Evolutionary conservation across 2,888 invertebrate species (phyloP), one percentile per base, ranked within the genome.

Genomic region (Hydroisotoma schaefferi): DNA sequence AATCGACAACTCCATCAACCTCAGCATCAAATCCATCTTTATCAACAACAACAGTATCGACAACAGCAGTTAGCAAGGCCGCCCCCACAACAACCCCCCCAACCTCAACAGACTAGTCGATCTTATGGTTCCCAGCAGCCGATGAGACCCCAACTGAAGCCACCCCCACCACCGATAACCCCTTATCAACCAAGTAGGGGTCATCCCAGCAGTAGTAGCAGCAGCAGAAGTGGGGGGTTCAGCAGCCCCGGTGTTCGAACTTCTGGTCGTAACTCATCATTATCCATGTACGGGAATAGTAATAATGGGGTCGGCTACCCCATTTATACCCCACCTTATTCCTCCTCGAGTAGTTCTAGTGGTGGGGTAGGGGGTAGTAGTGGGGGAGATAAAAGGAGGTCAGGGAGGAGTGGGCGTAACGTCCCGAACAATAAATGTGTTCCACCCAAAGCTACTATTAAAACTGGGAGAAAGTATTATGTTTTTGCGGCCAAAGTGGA

Each of bases 381-480:
- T 43, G 25, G 23, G 20, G 49, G 27, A 15, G 25, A 12, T 3
- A 49, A 28, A 6, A 18, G 28, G 15, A 6, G 12, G 23, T 8
- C 28, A 3, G 12, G 23, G 2, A 22, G 49, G 20, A 49, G 12
- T 27, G 52, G 52, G n/a, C 22, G 52, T 10, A 52, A 52, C 37
- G 52, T 23, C 20, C 38, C 33, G 15, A 52, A 8, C 25, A 23
- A 4, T 22, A 67, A 69, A 62, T 71, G 71, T 58, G 57, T 66
- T 38, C 71, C 68, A 43, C 72, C 72, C 52, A 68, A 66, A 61
- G 72, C 70, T 27, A 71, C 67, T 44, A 65, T 72, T 57, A 72
- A 72, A 64, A 72, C 72, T 44, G 72, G 72, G 47, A 62, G 72
- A 44, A 72, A 71, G 63, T 72, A 72, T 63, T 72, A 69, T 65